A percentile compares a stretch with the other conserved stretches of the same genome.
Conservation (phyloP, 2,113 vertebrate genomes). For the Microcebus tavaratra region DNA sequence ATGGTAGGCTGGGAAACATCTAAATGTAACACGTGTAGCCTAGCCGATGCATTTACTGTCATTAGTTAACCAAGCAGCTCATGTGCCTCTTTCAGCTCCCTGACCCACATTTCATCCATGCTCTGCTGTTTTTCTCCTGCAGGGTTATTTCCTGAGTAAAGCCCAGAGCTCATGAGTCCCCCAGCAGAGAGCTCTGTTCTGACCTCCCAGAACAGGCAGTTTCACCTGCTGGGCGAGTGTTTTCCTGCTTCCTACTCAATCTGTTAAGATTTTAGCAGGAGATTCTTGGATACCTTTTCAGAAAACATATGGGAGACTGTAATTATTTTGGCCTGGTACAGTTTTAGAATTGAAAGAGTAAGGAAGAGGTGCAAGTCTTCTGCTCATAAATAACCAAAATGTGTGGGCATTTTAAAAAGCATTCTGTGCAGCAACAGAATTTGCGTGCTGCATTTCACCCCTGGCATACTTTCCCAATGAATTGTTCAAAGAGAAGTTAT, state of each 20-base stretch:
- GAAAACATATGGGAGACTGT: constrained; percentile 67
- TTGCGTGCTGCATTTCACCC: constrained; percentile 77
- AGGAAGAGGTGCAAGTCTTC: constrained; percentile 75
- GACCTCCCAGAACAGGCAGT: constrained; percentile 44
- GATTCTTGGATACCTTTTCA: constrained; percentile 62
- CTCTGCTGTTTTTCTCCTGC: constrained; percentile 70
- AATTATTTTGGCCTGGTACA: constrained; percentile 67
- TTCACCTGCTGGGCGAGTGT: constrained; percentile 61
- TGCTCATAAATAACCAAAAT: constrained; percentile 78
- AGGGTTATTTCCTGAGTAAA: constrained; percentile 65
- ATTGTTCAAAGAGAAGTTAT: constrained; percentile 81
- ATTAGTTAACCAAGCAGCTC: constrained; percentile 62
- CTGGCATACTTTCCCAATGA: constrained; percentile 75
- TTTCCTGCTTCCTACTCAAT: constrained; percentile 45
- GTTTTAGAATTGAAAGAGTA: constrained; percentile 55
- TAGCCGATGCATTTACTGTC: constrained; percentile 46
- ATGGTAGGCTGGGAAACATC: constrained; percentile 55
- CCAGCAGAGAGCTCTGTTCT: constrained; percentile 53
- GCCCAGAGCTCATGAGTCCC: constrained; percentile 32
- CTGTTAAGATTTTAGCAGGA: constrained; percentile 46
- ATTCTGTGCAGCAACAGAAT: constrained; percentile 63
- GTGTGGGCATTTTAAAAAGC: constrained; percentile 68
- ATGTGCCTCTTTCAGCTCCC: constrained; percentile 43
- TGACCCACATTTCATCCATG: constrained; percentile 70
- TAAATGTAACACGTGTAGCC: constrained; percentile 47